Evolutionary conservation across 2,888 invertebrate genomes (phyloP).

Genomic region (Rhogogaster chlorosoma): DNA sequence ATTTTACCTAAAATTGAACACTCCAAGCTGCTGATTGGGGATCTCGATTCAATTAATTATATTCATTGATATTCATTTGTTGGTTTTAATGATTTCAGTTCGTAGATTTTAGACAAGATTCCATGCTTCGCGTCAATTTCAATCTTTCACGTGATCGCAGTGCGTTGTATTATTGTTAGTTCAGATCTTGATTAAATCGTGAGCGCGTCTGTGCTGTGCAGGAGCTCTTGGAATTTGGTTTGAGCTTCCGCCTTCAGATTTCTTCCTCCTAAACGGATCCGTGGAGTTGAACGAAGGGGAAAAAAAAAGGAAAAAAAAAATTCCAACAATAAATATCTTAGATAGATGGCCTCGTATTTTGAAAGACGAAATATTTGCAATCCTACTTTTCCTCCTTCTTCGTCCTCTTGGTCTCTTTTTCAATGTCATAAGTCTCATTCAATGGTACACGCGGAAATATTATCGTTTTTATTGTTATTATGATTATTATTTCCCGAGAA

Average conservation of each 20-base stretch:
- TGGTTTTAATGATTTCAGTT: background rate
- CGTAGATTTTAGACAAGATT: background rate
- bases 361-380: slow-evolving; percentile 32
- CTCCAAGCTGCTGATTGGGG: background rate
- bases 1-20: background rate
- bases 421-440: slow-evolving; percentile 44
- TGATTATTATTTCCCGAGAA: slow-evolving; percentile 42
- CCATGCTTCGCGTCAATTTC: background rate
- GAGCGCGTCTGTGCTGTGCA: background rate
- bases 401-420: background rate
- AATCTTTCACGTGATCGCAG: background rate
- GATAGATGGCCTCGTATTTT: slow-evolving; percentile 38
- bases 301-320: background rate
- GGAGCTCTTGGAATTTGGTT: background rate
- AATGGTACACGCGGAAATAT: slow-evolving; percentile 46
- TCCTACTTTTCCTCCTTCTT: background rate
- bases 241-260: background rate
- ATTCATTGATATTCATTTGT: background rate
- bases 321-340: slow-evolving; percentile 26
- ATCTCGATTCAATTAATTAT: background rate
- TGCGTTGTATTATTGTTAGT: background rate
- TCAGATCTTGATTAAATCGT: background rate
- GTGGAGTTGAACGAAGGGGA: background rate
- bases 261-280: background rate
- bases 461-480: slow-evolving; percentile 47